Percentiles rank a stretch among this genome's conserved stretches.
These are phyloP conservation scores for Ormyrus pomaceus DNA, from an alignment of 2,888 invertebrate species.

Conservation along the genomic window DNA sequence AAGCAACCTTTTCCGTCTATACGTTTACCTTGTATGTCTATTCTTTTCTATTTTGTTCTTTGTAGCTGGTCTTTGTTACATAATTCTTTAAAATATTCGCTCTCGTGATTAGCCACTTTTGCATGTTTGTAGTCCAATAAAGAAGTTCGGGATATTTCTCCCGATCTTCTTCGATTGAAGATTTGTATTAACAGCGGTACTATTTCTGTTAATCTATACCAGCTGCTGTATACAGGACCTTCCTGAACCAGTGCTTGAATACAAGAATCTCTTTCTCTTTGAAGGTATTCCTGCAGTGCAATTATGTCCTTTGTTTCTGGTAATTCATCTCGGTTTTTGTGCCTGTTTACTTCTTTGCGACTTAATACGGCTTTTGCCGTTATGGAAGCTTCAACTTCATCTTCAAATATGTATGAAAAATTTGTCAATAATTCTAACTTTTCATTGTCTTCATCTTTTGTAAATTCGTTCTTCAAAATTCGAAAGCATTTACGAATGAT, in stretches of 20 bases:
- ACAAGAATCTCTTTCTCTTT: neutral
- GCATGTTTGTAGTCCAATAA: neutral
- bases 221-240: neutral
- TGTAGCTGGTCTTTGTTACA: neutral
- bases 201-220: neutral
- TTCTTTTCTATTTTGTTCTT: neutral
- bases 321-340: neutral
- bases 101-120: neutral
- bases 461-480: constrained; percentile 6
- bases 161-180: neutral
- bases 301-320: neutral
- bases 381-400: constrained; percentile 2
- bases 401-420: constrained; percentile 20
- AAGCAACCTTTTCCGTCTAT: constrained; percentile 1
- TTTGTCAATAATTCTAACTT: neutral
- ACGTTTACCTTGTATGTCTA: constrained; percentile 9
- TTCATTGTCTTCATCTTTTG: neutral
- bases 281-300: neutral
- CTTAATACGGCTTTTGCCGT: neutral
- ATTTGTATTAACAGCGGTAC: neutral
- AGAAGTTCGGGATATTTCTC: neutral
- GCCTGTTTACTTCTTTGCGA: neutral
- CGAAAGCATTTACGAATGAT: constrained; percentile 13
- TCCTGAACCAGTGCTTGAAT: neutral
- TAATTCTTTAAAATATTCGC: constrained; percentile 12